Conservation (phyloP, 2,797 vertebrate species). For the Echiichthys vipera region DNA sequence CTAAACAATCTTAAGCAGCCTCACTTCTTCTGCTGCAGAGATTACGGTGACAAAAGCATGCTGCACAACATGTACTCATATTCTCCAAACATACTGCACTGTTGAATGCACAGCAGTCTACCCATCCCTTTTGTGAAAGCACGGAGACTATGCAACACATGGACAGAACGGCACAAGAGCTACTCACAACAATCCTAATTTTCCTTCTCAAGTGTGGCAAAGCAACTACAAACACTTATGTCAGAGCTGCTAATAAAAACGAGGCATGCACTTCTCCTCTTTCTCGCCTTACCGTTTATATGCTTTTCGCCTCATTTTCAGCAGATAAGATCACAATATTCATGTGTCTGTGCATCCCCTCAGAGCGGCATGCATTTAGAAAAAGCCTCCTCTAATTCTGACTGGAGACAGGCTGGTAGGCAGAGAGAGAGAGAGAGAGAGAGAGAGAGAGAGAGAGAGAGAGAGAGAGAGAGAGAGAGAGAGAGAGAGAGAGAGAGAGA, state of each 20-base stretch:
- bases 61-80: constrained; percentile 40
- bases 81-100: constrained; percentile 47
- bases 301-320: constrained; percentile 83
- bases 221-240: constrained; percentile 61
- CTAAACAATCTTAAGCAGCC: constrained; percentile 6
- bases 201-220: constrained; percentile 57
- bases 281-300: constrained; percentile 81
- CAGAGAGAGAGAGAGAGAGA: constrained; percentile 49
- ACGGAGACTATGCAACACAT: constrained; percentile 69
- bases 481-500: constrained; percentile 22
- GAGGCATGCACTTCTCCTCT: constrained; percentile 63
- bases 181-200: constrained; percentile 55
- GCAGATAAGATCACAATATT: constrained; percentile 75
- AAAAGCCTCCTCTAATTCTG: constrained; percentile 77
- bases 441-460: constrained; percentile 27
- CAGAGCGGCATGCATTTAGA: constrained; percentile 75
- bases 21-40: constrained; percentile 46
- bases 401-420: constrained; percentile 77
- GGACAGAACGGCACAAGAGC: constrained; percentile 55
- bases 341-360: constrained; percentile 76
- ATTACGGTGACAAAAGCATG: constrained; percentile 36
- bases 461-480: constrained; percentile 15
- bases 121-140: constrained; percentile 30
- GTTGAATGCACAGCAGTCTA: constrained; percentile 49
- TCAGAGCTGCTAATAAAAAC: constrained; percentile 40